These are phyloP conservation scores for Muscicapa adusta DNA, from an alignment of 2,113 vertebrate genomes.

Conservation along the genomic window DNA sequence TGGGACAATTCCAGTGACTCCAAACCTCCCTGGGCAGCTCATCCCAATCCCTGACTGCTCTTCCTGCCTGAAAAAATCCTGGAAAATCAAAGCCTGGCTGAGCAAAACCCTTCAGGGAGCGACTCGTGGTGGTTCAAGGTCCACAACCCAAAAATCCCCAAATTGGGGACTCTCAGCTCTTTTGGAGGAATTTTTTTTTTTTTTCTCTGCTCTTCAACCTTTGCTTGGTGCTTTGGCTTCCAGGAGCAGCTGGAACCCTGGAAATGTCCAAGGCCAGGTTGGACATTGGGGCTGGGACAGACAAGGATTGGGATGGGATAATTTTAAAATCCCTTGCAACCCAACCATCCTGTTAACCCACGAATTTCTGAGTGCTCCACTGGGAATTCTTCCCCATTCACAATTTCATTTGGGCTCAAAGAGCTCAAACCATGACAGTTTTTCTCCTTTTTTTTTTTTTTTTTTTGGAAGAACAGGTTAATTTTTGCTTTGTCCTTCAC, in stretches of 20 bases:
- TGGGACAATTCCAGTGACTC: not conserved
- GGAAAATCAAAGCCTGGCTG: not conserved
- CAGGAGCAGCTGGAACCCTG: not conserved
- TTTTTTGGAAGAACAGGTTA: not conserved
- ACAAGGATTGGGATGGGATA: not conserved
- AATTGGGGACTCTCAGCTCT: not conserved
- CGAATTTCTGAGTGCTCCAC: not conserved
- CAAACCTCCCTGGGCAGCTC: not conserved
- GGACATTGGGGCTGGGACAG: not conserved
- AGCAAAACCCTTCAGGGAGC: not conserved
- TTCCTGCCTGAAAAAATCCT: not conserved
- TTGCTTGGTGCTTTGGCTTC: not conserved
- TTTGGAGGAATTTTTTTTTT: not conserved
- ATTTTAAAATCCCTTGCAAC: not conserved
- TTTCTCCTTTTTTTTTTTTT: not conserved
- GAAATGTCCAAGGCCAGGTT: not conserved
- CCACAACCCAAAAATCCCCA: too few species aligned
- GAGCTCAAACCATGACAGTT: not conserved
- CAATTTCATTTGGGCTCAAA: not conserved
- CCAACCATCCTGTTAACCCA: too few species aligned
- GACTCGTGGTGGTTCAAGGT: accelerated
- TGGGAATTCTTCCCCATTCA: not conserved
- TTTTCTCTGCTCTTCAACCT: not conserved
- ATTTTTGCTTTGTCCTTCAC: not conserved
- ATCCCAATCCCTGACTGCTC: not conserved